A percentile compares a stretch with the other conserved stretches of the same genome.
These are phyloP conservation scores for Orestias chungarensis DNA, from an alignment of 2,797 vertebrate species.

Conservation along the genomic window DNA sequence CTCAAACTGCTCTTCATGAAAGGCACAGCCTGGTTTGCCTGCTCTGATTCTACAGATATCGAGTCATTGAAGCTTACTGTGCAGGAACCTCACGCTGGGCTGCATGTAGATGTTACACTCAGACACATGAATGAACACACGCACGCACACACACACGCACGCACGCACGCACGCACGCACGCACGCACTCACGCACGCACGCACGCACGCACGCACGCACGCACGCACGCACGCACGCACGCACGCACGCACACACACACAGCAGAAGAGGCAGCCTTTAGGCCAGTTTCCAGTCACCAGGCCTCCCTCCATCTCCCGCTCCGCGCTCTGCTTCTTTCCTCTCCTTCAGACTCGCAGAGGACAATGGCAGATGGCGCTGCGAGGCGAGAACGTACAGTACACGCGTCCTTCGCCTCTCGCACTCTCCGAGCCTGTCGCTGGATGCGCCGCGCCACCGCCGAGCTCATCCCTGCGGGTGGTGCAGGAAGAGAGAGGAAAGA, in stretches of 20 bases:
- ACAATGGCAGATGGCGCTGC: constrained; percentile 54
- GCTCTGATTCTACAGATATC: not conserved
- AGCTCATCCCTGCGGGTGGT: constrained; percentile 48
- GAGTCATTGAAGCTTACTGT: not conserved
- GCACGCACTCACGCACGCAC: not conserved
- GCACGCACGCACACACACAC: too few species aligned
- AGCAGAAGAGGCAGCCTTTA: not conserved
- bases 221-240: not conserved
- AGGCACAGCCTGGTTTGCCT: not conserved
- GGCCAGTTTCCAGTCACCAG: not conserved
- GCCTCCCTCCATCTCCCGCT: not conserved
- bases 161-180: too few species aligned
- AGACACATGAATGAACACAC: not conserved
- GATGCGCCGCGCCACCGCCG: constrained; percentile 53
- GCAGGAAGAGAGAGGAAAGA: constrained; percentile 2
- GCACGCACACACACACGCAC: not conserved
- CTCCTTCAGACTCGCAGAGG: constrained; percentile 17
- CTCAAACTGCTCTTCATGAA: not conserved
- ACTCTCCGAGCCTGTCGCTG: constrained; percentile 39
- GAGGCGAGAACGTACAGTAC: constrained; percentile 22
- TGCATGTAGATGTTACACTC: not conserved
- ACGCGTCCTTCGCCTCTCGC: constrained; percentile 9
- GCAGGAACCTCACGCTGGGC: not conserved
- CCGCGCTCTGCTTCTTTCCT: not conserved
- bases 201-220: not conserved